Evolutionary conservation across 2,888 invertebrate genomes (phyloP).

Genomic region (Antheraea yamamai): DNA sequence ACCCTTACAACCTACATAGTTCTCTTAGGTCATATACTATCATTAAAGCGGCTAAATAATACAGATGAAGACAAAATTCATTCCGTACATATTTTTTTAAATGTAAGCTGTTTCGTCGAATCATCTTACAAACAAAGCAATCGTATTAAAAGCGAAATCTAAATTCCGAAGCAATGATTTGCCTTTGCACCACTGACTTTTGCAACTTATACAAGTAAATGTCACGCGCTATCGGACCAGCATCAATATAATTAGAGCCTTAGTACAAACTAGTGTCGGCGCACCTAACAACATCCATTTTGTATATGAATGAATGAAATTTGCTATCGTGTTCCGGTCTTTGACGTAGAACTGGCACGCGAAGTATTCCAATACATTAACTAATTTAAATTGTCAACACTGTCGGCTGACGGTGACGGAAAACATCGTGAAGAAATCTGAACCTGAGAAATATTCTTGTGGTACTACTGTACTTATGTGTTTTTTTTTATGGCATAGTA

Average conservation of each 20-base stretch:
- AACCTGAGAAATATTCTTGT: no score
- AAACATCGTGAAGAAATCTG: no score
- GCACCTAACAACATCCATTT: conserved; percentile 40
- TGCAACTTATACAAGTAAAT: conserved; percentile 36
- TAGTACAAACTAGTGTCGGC: conserved; percentile 37
- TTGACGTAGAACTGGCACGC: background rate
- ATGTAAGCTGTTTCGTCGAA: background rate
- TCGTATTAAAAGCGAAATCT: conserved; percentile 13
- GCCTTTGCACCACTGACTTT: conserved; percentile 7
- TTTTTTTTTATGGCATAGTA: no score
- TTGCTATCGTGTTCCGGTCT: background rate
- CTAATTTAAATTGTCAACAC: no score
- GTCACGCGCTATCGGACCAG: conserved; percentile 44
- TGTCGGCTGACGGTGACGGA: no score
- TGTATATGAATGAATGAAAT: conserved; percentile 12
- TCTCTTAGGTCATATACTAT: no score
- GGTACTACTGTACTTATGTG: no score
- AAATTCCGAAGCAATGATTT: conserved; percentile 18
- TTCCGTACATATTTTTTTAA: background rate
- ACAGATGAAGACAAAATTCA: background rate
- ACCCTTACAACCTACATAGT: no score
- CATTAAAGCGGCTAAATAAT: no score
- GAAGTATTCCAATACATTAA: background rate
- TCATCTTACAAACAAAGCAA: background rate
- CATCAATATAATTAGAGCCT: conserved; percentile 54